phyloP scores from a whole-genome alignment of 1,140 invertebrate species.

The Aphidius gifuensis region DNA sequence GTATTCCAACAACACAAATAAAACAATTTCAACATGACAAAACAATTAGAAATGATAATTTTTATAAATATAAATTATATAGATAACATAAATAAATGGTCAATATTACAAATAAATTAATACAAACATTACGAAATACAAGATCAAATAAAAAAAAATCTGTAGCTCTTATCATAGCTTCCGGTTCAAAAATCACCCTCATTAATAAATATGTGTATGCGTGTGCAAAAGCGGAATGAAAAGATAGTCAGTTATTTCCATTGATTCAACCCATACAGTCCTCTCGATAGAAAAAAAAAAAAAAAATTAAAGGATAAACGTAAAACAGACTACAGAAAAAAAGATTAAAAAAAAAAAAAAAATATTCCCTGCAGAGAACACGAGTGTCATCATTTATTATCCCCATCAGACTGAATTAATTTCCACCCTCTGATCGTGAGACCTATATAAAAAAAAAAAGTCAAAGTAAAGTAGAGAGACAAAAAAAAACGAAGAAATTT shows the following conservation, averaged over 20 bases:
- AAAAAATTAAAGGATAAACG: constrained; percentile 2
- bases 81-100: too few species aligned
- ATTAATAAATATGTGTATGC: constrained; percentile 21
- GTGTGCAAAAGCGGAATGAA: constrained; percentile 16
- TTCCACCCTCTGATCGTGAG: background rate
- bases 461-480: background rate
- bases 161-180: constrained; percentile 15
- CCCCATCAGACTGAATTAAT: constrained; percentile 16
- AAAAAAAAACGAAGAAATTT: constrained; percentile 2
- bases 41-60: too few species aligned
- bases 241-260: constrained; percentile 24
- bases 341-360: constrained; percentile 1
- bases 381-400: constrained; percentile 17
- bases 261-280: background rate
- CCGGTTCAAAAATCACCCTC: constrained; percentile 23
- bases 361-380: background rate
- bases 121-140: too few species aligned
- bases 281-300: background rate
- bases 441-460: constrained; percentile 8
- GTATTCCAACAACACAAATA: too few species aligned
- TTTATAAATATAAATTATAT: too few species aligned
- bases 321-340: constrained; percentile 2
- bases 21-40: too few species aligned
- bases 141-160: background rate
- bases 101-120: too few species aligned